Evolutionary conservation across 2,888 invertebrate species (phyloP).

Genomic region (Calameuta filiformis): DNA sequence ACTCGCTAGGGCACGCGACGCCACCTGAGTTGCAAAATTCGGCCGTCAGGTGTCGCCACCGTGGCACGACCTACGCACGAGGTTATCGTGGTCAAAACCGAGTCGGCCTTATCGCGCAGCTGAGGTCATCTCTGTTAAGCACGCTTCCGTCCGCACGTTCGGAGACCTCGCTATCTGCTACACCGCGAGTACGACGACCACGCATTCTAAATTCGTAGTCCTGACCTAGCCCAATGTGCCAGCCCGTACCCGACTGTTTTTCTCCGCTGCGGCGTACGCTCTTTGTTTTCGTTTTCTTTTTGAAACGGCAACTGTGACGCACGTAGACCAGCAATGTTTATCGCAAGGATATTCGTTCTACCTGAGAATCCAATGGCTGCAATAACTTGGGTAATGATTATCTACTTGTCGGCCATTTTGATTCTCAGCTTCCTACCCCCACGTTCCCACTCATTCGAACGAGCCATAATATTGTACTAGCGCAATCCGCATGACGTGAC

Average conservation of each 20-base stretch:
- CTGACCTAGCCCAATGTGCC: constrained; percentile 32
- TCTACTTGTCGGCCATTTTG: too few species aligned
- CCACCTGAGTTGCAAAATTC: neutral
- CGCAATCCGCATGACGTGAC: neutral
- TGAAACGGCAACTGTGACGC: too few species aligned
- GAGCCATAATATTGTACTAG: neutral
- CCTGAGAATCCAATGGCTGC: too few species aligned
- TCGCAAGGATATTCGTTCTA: too few species aligned
- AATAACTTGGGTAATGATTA: too few species aligned
- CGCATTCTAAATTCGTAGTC: constrained; percentile 29
- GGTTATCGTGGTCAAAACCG: neutral
- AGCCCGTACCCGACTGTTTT: too few species aligned
- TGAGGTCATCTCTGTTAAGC: constrained; percentile 28
- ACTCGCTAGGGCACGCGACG: too few species aligned
- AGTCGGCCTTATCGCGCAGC: neutral
- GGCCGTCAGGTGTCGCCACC: neutral
- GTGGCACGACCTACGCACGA: neutral
- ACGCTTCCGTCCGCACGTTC: constrained; percentile 19
- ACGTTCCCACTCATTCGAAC: too few species aligned
- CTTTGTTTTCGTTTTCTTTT: too few species aligned
- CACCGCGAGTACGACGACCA: neutral
- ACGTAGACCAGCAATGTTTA: too few species aligned
- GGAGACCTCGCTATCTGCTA: constrained; percentile 4
- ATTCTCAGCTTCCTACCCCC: too few species aligned
- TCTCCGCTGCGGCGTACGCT: too few species aligned